Conservation (phyloP, 2,113 vertebrate genomes). For the Parotia lawesii region DNA sequence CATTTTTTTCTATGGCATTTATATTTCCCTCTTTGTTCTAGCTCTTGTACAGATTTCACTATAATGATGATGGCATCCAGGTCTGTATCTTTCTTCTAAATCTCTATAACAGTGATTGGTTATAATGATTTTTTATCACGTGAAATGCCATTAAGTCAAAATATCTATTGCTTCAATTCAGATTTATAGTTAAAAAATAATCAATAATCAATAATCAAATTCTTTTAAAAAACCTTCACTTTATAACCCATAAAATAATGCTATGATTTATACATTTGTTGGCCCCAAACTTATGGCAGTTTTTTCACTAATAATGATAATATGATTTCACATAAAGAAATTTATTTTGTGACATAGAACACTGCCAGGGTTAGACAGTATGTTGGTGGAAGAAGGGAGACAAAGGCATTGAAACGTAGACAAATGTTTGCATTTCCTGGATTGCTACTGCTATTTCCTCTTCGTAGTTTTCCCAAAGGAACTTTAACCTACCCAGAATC, state of each 20-base stretch:
- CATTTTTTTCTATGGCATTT: background rate
- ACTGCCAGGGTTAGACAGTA: background rate
- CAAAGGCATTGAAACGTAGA: background rate
- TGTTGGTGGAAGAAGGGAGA: background rate
- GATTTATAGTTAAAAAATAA: background rate
- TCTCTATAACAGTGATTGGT: background rate
- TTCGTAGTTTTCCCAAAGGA: background rate
- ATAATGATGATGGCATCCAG: background rate
- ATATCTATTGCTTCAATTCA: background rate
- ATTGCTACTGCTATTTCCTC: background rate
- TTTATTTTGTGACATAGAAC: background rate
- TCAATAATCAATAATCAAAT: conserved; percentile 10
- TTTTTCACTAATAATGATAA: conserved; percentile 2
- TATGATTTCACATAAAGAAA: background rate
- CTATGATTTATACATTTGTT: background rate
- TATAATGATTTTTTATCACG: background rate
- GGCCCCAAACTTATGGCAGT: background rate
- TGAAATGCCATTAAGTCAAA: background rate
- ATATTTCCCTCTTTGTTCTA: background rate
- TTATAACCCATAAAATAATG: background rate
- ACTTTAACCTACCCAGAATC: background rate
- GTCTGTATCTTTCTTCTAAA: background rate
- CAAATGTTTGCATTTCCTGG: background rate
- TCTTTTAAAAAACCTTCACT: background rate
- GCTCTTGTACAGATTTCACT: background rate